Base-by-base conservation (phyloP, 2,113 vertebrate species). In the Hippocampus guttulatus region DNA sequence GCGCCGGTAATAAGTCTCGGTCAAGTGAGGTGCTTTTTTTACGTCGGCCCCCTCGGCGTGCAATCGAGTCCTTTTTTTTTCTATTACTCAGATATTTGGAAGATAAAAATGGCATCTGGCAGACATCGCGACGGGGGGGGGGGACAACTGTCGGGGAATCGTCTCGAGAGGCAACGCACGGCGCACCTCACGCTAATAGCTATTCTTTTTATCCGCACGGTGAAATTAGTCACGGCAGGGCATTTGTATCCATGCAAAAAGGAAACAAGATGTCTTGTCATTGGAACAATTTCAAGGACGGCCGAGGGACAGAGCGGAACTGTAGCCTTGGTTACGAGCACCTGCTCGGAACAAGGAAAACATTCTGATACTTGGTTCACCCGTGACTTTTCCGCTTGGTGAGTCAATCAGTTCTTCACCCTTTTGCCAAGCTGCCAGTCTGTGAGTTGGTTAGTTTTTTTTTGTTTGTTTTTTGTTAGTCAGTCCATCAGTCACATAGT, bases 1-100 rank as follows among this genome's bases (percentile, higher is more conserved):
- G 87, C 78, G 88, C 79, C 58, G 74, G 82, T 84, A 87, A 91
- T 88, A 89, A 84, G 83, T 87, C 76, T 81, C 68, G 68, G 87
- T 85, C 87, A 87, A 87, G 80, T 85, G 82, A 88, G 74, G 78
- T 75, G 75, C 55, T 72, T 72, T 82, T 84, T 79, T 81, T 78
- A 77, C 70, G 82, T 78, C 73, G 70, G 33, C 54, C 83, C 78
- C 69, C 47, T 74, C 58, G 73, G 85, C 52, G 71, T 62, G 84
- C 72, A 81, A 81, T 80, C 75, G 81, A 70, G 75, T 77, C 54
- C 64, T 85, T 86, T 84, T 86, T 84, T 38, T 38, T 81, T 84
- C 84, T 75, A 82, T 88, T 82, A 85, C 83, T 79, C 62, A 64
- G 85, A 87, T 84, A 66, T 83, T 87, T 80, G 70, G 70, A 63